Percentiles rank a stretch among this genome's conserved stretches.
These are phyloP conservation scores for Lepilemur septentrionalis DNA, from an alignment of 2,797 vertebrate species.

Conservation along the genomic window DNA sequence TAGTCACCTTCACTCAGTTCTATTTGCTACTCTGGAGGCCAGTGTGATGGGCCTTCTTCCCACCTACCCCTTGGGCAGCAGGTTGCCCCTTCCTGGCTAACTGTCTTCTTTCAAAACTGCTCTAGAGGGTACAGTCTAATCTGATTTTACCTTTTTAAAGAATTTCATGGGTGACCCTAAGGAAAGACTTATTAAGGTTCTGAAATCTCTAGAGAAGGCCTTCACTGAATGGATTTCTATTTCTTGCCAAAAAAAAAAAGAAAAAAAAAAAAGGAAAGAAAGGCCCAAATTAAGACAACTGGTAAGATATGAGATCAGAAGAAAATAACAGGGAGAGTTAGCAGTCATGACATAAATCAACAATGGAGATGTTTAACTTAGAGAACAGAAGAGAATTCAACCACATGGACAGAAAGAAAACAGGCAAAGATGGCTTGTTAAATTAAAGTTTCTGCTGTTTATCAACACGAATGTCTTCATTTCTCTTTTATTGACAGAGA, in stretches of 20 bases:
- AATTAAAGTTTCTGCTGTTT: constrained; percentile 30
- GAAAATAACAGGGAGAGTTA: not conserved
- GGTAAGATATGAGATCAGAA: not conserved
- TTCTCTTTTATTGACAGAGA: not conserved
- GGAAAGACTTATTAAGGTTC: not conserved
- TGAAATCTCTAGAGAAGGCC: not conserved
- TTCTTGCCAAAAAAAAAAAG: not conserved
- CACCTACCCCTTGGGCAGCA: not conserved
- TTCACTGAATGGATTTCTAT: constrained; percentile 32
- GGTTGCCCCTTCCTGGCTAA: not conserved
- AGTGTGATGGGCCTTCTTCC: not conserved
- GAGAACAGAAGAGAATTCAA: not conserved
- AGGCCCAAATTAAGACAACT: not conserved
- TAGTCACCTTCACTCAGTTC: not conserved
- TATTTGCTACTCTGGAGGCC: not conserved
- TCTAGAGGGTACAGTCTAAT: not conserved
- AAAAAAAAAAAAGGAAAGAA: not conserved
- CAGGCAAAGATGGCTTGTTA: not conserved
- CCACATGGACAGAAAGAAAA: not conserved
- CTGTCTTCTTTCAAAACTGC: not conserved
- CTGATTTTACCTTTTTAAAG: not conserved
- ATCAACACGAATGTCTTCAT: constrained; percentile 4
- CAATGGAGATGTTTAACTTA: not conserved
- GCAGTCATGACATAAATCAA: not conserved
- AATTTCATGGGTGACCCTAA: not conserved